Evolutionary conservation across 2,797 vertebrate genomes (phyloP).

Genomic region (Acomys russatus): DNA sequence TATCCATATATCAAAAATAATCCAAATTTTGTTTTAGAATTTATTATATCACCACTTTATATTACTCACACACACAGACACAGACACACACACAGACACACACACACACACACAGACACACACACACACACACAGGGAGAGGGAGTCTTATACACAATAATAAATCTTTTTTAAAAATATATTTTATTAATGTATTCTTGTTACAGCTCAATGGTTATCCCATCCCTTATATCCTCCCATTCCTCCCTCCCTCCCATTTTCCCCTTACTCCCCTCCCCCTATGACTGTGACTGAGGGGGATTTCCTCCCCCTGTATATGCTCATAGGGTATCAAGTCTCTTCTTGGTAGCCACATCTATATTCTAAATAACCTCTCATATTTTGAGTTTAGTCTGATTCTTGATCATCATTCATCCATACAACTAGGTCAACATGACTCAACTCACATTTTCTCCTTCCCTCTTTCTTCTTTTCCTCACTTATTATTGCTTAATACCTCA

Average conservation of each 20-base stretch:
- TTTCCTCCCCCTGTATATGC: no score
- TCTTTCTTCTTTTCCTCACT: background rate
- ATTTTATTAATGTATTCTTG: no score
- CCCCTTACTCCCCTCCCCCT: no score
- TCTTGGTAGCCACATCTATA: background rate
- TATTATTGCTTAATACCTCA: background rate
- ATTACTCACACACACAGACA: background rate
- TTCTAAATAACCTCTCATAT: background rate
- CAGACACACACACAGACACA: background rate
- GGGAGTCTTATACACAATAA: background rate
- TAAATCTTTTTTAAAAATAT: no score
- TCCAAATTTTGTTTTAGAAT: background rate
- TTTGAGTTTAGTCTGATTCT: background rate
- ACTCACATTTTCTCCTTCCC: background rate
- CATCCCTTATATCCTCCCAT: no score
- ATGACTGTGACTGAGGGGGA: no score
- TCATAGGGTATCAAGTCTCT: no score
- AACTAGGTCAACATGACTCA: background rate
- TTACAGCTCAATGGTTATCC: no score
- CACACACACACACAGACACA: background rate
- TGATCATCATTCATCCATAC: background rate
- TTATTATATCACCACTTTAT: background rate
- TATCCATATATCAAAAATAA: background rate
- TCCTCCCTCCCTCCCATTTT: no score
- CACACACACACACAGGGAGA: no score